A percentile compares a stretch with the other conserved stretches of the same genome.
These are phyloP conservation scores for Myrmophylax atrothorax DNA, from an alignment of 2,113 vertebrate species.

Conservation along the genomic window DNA sequence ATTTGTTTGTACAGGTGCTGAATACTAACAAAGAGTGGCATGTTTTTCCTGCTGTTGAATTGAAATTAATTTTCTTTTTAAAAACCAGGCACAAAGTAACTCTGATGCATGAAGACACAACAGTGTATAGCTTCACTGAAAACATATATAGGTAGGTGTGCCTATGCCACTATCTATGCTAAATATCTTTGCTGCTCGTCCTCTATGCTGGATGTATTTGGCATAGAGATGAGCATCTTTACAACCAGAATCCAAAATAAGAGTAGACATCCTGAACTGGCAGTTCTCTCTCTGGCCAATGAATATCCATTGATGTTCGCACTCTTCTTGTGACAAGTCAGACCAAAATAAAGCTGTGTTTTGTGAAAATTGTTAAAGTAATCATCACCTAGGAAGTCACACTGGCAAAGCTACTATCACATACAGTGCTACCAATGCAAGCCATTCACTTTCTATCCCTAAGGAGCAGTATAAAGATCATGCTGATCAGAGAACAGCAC, in stretches of 20 bases:
- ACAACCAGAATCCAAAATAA: neutral
- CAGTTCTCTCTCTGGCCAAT: neutral
- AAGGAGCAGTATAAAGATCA: neutral
- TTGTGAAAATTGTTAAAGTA: neutral
- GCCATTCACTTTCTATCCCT: neutral
- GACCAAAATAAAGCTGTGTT: neutral
- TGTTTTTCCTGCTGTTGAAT: neutral
- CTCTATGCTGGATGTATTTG: neutral
- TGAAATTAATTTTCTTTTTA: neutral
- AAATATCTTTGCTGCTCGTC: neutral
- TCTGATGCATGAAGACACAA: neutral
- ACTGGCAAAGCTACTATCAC: neutral
- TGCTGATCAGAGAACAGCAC: neutral
- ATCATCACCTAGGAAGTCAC: neutral
- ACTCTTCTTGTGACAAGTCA: neutral
- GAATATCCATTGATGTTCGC: neutral
- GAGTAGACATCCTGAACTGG: neutral
- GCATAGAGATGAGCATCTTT: accelerated
- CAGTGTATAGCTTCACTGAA: neutral
- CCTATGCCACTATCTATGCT: neutral
- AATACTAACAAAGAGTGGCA: accelerated
- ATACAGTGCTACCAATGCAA: neutral
- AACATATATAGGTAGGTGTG: neutral
- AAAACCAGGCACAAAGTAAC: neutral
- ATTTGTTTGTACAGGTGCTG: neutral